A percentile compares a stretch with the other conserved stretches of the same genome.
Evolutionary conservation across 2,113 vertebrate species (phyloP).

Genomic region (Laticauda colubrina): DNA sequence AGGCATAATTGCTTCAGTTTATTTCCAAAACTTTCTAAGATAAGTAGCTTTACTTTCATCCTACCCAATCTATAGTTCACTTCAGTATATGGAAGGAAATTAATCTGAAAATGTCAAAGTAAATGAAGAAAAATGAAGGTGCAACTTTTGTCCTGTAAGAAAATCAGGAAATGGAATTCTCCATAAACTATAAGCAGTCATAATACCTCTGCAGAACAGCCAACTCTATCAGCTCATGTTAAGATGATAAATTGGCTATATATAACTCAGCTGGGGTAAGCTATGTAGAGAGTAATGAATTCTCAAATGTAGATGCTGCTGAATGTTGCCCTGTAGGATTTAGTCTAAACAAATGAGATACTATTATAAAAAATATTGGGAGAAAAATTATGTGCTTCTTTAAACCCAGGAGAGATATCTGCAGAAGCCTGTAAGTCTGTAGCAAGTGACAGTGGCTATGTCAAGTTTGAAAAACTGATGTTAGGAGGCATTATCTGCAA

Average conservation of each 20-base stretch:
- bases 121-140: conserved; percentile 2
- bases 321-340: conserved; percentile 2
- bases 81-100: conserved; percentile 10
- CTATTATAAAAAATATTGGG: neutral
- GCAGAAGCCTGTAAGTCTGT: neutral
- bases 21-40: conserved; percentile 9
- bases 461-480: neutral
- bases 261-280: neutral
- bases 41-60: conserved; percentile 23
- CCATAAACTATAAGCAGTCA: neutral
- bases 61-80: neutral
- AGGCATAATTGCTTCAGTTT: neutral
- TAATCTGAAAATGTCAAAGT: neutral
- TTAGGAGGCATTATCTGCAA: neutral
- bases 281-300: conserved; percentile 24
- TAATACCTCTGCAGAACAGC: neutral
- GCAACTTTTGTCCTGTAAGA: neutral
- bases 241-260: neutral
- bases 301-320: conserved; percentile 3
- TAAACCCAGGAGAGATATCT: neutral
- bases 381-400: neutral
- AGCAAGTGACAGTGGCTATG: neutral
- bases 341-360: conserved; percentile 17
- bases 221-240: neutral
- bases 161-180: neutral